Conservation (phyloP, 2,888 invertebrate species). For the Tortricodes alternella region DNA sequence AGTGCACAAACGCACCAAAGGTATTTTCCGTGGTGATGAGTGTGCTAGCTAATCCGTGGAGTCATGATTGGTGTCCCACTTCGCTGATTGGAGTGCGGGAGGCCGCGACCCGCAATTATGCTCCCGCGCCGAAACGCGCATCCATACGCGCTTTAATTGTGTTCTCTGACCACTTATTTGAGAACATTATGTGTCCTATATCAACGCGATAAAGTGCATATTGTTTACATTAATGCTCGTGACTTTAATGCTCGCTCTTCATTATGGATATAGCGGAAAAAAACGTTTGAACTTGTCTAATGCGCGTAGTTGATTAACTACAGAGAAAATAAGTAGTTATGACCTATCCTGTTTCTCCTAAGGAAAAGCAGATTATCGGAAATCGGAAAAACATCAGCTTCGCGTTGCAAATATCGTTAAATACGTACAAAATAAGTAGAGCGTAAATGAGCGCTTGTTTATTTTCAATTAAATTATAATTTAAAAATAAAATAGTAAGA, state of each 20-base stretch:
- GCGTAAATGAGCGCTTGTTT: too few species aligned
- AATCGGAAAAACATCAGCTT: not conserved
- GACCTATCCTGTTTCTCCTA: too few species aligned
- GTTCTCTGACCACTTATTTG: too few species aligned
- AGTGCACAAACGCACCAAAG: not conserved
- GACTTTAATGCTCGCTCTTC: constrained; percentile 4
- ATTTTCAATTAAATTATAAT: too few species aligned
- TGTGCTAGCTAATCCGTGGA: constrained; percentile 21
- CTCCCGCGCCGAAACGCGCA: constrained; percentile 60
- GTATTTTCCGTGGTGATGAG: constrained; percentile 15
- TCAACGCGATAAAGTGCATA: too few species aligned
- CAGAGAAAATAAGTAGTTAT: too few species aligned
- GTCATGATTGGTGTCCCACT: constrained; percentile 39
- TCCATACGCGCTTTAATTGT: constrained; percentile 60
- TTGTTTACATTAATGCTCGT: too few species aligned
- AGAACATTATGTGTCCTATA: too few species aligned
- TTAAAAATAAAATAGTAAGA: too few species aligned
- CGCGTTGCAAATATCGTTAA: too few species aligned
- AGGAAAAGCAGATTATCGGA: too few species aligned
- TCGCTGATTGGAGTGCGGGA: constrained; percentile 55
- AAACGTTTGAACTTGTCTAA: not conserved
- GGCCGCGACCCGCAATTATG: constrained; percentile 74
- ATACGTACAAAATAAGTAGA: too few species aligned
- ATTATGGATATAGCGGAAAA: not conserved
- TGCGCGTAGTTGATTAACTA: not conserved